These are phyloP conservation scores for Siniperca scherzeri DNA, from an alignment of 2,797 vertebrate species.

Conservation along the genomic window DNA sequence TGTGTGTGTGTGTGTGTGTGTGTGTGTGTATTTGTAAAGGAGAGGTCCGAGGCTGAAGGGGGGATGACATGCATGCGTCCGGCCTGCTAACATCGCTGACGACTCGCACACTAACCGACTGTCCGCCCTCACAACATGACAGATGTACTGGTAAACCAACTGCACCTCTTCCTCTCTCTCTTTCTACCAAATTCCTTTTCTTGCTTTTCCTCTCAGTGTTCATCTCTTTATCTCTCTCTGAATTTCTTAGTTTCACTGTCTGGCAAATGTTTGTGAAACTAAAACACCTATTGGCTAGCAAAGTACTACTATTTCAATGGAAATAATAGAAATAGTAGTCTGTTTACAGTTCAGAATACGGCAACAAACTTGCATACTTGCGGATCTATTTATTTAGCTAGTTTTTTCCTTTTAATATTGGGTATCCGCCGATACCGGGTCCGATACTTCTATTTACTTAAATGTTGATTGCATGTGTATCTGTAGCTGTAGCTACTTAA, in stretches of 20 bases:
- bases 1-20: constrained; percentile 25
- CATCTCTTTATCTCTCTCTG: background rate
- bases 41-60: constrained; percentile 73
- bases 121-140: constrained; percentile 82
- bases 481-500: background rate
- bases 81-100: constrained; percentile 84
- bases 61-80: constrained; percentile 78
- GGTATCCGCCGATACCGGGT: no score
- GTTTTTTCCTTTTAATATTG: no score
- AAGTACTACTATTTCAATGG: no score
- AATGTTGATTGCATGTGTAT: background rate
- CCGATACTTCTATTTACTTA: background rate
- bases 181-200: background rate
- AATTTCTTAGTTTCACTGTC: background rate
- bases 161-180: constrained; percentile 20
- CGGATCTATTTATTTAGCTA: background rate
- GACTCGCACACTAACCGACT: constrained; percentile 79
- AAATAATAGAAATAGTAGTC: no score
- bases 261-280: background rate
- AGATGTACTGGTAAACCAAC: constrained; percentile 85
- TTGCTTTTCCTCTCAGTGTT: background rate
- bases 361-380: background rate
- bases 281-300: background rate
- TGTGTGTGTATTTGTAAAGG: constrained; percentile 47
- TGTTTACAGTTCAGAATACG: background rate